Evolutionary conservation across 2,888 invertebrate genomes (phyloP).

Genomic region (Elysia crispata): DNA sequence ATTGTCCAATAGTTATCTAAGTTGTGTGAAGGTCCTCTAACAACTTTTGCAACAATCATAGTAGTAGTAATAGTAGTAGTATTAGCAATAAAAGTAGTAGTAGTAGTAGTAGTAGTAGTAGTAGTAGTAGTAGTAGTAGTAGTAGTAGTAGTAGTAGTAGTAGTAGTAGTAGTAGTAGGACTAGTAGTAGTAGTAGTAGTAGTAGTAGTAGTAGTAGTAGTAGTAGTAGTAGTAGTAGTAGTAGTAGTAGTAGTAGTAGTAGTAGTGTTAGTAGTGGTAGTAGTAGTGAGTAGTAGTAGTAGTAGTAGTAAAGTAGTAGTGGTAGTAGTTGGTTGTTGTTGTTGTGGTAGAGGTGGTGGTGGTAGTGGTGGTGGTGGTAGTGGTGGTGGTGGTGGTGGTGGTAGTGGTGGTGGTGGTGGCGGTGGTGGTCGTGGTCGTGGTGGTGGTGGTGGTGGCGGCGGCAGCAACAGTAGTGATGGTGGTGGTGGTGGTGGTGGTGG

Average conservation of each 20-base stretch:
- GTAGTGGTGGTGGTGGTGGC: not conserved
- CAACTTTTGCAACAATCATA: too few relatives aligned
- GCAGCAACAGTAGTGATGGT: not conserved
- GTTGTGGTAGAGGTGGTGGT: not conserved
- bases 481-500: too few relatives aligned
- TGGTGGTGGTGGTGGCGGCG: not conserved
- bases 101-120: conserved; percentile 19
- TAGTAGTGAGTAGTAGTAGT: not conserved
- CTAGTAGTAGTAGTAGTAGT: too few relatives aligned
- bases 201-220: too few relatives aligned
- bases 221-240: too few relatives aligned
- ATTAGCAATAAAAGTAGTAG: not conserved
- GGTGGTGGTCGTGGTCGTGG: not conserved
- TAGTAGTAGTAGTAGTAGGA: not conserved
- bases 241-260: too few relatives aligned
- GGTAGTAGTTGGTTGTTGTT: too few relatives aligned
- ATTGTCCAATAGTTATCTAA: too few relatives aligned
- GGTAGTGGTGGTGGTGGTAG: not conserved
- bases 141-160: conserved; percentile 18
- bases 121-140: conserved; percentile 19
- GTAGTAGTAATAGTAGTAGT: too few relatives aligned
- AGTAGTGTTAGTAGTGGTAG: too few relatives aligned
- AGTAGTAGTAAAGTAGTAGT: not conserved
- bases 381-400: not conserved
- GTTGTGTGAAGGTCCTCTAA: too few relatives aligned